Base-by-base conservation (phyloP, 2,113 vertebrate species). In the Hippocampus abdominalis region DNA sequence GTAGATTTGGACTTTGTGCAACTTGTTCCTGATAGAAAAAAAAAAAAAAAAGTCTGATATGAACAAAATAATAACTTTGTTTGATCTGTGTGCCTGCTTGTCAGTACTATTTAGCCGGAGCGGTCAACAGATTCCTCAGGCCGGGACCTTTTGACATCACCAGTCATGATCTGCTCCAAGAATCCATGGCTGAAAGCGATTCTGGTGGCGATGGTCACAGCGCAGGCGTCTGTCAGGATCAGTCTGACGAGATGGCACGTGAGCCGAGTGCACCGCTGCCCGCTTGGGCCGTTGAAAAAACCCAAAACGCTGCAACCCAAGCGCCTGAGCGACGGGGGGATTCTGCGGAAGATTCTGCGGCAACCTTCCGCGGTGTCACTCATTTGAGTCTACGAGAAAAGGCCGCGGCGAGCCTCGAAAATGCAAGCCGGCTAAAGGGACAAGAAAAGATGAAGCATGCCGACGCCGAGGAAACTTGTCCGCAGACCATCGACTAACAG, bases 71-170 rank as follows among this genome's bases (percentile, higher is more conserved):
- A 65, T 42, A 6, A 42, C 21, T 10, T 65, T n/a, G 6, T 23
- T 25, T 2, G 39, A 29, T 56, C 12, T 78, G 23, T 80, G 13
- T 65, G 60, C 77, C 15, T 81, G 32, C 6, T 81, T 46, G n/a
- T 69, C 68, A 93, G 92, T 65, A 60, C 69, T 92, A 87, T 59
- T 69, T 93, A 61, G 73, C 77, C 4, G 90, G 54, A 66, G 79
- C 89, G 23, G 87, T 93, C 53, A 82, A 20, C 66, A 88, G 88
- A 87, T 83, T 90, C 54, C 20, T 93, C 44, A 84, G 86, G n/a
- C 53, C 90, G 66, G 85, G 82, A 53, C 66, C 83, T 9, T 8
- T 32, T 32, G 42, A 75, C 42, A 18, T 44, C 23, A 23, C 25
- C 42, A 66, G 8, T 65, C 76, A 77, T 71, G 73, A 81, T 3